Conservation (phyloP, 2,888 invertebrate species). For the Abrostola tripartita region DNA sequence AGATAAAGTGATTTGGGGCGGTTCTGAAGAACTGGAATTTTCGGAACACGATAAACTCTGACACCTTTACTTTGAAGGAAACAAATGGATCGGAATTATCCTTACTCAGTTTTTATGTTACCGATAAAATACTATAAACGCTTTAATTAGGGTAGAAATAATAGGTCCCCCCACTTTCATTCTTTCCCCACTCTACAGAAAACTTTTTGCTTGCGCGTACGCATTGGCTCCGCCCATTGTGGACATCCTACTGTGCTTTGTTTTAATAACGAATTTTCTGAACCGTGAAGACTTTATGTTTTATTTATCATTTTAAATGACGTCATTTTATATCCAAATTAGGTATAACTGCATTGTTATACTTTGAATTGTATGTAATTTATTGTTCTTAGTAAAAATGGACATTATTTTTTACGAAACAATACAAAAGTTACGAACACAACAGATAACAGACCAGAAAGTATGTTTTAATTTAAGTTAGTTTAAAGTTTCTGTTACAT, state of each 20-base stretch:
- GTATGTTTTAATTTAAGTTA: not conserved
- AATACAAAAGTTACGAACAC: too few species aligned
- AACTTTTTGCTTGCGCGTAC: slow-evolving; percentile 65
- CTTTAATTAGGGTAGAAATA: slow-evolving; percentile 56
- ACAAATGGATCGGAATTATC: slow-evolving; percentile 46
- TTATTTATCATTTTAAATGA: slow-evolving; percentile 39
- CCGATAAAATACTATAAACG: slow-evolving; percentile 38
- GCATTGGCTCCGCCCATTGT: slow-evolving; percentile 75
- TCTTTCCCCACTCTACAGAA: slow-evolving; percentile 56
- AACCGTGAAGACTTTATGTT: slow-evolving; percentile 66
- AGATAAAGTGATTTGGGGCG: slow-evolving; percentile 85
- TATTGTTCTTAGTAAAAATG: slow-evolving; percentile 14
- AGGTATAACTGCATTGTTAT: slow-evolving; percentile 11
- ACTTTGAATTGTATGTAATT: slow-evolving; percentile 17
- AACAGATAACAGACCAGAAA: too few species aligned
- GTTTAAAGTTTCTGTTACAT: slow-evolving; percentile 7
- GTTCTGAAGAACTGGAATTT: slow-evolving; percentile 72
- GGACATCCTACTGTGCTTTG: slow-evolving; percentile 76
- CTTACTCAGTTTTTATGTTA: slow-evolving; percentile 41
- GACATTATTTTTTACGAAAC: not conserved
- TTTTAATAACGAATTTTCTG: slow-evolving; percentile 69
- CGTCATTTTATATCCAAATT: slow-evolving; percentile 38
- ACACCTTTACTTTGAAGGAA: slow-evolving; percentile 69
- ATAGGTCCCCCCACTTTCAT: slow-evolving; percentile 53
- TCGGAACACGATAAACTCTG: slow-evolving; percentile 80